Percentiles rank a stretch among this genome's conserved stretches.
phyloP scores from a whole-genome alignment of 2,888 invertebrate genomes.

The Ophion costatus region DNA sequence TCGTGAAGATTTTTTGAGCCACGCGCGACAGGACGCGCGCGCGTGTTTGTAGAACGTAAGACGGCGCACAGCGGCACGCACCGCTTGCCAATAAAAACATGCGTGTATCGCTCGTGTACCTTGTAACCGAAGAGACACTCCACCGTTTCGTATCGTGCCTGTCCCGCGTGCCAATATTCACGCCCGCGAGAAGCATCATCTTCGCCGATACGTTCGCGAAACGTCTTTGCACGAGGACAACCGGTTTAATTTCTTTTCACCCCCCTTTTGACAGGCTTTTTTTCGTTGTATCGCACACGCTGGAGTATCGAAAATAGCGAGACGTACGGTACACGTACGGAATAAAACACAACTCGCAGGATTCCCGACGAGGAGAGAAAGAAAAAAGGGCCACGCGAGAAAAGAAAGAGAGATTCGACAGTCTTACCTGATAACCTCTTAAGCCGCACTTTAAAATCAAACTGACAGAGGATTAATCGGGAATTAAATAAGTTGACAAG shows the following conservation, averaged over 20 bases:
- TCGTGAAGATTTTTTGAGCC: neutral
- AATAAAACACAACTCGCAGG: slow-evolving; percentile 9
- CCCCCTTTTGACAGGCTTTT: slow-evolving; percentile 56
- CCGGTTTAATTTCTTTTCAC: slow-evolving; percentile 31
- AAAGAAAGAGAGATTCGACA: neutral
- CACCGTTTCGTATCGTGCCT: slow-evolving; percentile 33
- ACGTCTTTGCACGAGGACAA: neutral
- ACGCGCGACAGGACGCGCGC: slow-evolving; percentile 12
- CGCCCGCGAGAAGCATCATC: neutral
- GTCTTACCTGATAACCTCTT: slow-evolving; percentile 72
- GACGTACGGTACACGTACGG: neutral
- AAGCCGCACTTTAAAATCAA: slow-evolving; percentile 71
- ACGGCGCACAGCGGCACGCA: slow-evolving; percentile 14
- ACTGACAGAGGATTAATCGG: slow-evolving; percentile 63
- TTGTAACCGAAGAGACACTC: slow-evolving; percentile 19
- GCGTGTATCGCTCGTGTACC: slow-evolving; percentile 37
- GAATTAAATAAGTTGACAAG: slow-evolving; percentile 57
- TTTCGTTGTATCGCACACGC: slow-evolving; percentile 34
- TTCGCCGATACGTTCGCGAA: neutral
- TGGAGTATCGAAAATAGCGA: neutral
- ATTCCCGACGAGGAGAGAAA: slow-evolving; percentile 4
- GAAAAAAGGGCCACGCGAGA: slow-evolving; percentile 31
- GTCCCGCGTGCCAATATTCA: slow-evolving; percentile 43
- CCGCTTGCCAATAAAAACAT: slow-evolving; percentile 53
- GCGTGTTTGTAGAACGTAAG: slow-evolving; percentile 1